These are phyloP conservation scores for Calameuta idolon DNA, from an alignment of 2,888 invertebrate species.

Conservation along the genomic window DNA sequence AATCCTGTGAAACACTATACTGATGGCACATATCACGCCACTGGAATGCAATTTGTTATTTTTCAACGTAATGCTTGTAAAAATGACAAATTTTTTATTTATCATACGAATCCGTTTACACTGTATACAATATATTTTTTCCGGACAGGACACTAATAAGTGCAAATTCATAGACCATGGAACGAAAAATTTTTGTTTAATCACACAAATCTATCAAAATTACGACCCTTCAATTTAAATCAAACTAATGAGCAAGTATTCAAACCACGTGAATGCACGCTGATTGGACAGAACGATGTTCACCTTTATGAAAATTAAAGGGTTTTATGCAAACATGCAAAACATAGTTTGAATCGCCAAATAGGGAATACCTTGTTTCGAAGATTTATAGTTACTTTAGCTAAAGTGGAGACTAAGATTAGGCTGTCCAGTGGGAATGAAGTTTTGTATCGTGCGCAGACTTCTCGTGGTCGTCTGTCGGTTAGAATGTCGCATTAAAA, in stretches of 20 bases:
- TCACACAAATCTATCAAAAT: background rate
- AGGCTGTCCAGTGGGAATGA: background rate
- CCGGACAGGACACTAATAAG: background rate
- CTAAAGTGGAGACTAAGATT: background rate
- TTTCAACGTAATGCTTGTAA: background rate
- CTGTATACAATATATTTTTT: background rate
- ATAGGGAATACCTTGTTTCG: background rate
- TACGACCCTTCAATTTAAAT: conserved; percentile 28
- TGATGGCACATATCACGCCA: background rate
- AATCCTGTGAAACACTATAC: background rate
- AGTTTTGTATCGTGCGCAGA: background rate
- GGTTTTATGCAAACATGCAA: background rate
- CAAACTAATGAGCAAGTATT: conserved; percentile 33
- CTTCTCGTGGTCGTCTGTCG: background rate
- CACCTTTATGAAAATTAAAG: conserved; percentile 24
- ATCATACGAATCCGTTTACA: background rate
- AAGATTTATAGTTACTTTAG: background rate
- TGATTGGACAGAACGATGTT: conserved; percentile 35
- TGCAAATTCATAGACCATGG: background rate
- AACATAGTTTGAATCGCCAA: background rate
- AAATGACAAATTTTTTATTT: background rate
- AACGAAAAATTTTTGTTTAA: background rate
- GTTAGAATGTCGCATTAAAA: background rate
- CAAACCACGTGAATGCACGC: conserved; percentile 30
- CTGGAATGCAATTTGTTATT: background rate